A percentile compares a stretch with the other conserved stretches of the same genome.
These are phyloP conservation scores for Chrysolina haemoptera DNA, from an alignment of 2,888 invertebrate species.

Conservation along the genomic window DNA sequence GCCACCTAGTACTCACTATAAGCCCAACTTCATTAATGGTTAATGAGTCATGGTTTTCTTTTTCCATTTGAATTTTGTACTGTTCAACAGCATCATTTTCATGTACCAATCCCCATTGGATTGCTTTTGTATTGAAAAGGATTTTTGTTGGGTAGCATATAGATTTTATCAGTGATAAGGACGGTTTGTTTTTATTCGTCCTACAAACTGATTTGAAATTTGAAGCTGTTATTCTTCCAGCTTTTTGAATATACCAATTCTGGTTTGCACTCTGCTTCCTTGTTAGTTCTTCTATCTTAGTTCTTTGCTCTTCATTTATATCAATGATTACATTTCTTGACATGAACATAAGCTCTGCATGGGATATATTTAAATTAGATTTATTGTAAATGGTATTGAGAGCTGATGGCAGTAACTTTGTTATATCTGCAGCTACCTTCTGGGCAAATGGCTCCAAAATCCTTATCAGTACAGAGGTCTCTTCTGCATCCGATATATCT, in stretches of 20 bases:
- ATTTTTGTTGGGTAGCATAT: conserved; percentile 25
- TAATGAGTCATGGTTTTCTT: conserved; percentile 38
- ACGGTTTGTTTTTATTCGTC: conserved; percentile 20
- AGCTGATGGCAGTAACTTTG: background rate
- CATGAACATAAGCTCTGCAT: conserved; percentile 20
- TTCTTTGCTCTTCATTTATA: conserved; percentile 3
- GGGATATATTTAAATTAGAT: background rate
- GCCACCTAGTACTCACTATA: conserved; percentile 31
- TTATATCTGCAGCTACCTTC: conserved; percentile 5
- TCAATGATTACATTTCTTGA: conserved; percentile 13
- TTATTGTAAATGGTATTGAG: conserved; percentile 19
- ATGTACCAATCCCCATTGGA: conserved; percentile 20
- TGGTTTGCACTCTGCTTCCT: background rate
- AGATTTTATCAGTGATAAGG: conserved; percentile 5
- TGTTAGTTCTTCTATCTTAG: background rate
- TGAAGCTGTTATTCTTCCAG: conserved; percentile 33
- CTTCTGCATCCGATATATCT: background rate
- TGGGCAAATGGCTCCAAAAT: conserved; percentile 35
- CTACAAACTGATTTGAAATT: conserved; percentile 31
- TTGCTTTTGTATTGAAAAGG: conserved; percentile 22
- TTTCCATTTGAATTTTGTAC: conserved; percentile 15
- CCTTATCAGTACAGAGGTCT: conserved; percentile 24
- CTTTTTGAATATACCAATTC: conserved; percentile 26
- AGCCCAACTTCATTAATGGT: conserved; percentile 40
- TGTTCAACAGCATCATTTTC: conserved; percentile 26